These are phyloP conservation scores for Dipodomys spectabilis DNA, from an alignment of 2,113 vertebrate species.

Conservation along the genomic window DNA sequence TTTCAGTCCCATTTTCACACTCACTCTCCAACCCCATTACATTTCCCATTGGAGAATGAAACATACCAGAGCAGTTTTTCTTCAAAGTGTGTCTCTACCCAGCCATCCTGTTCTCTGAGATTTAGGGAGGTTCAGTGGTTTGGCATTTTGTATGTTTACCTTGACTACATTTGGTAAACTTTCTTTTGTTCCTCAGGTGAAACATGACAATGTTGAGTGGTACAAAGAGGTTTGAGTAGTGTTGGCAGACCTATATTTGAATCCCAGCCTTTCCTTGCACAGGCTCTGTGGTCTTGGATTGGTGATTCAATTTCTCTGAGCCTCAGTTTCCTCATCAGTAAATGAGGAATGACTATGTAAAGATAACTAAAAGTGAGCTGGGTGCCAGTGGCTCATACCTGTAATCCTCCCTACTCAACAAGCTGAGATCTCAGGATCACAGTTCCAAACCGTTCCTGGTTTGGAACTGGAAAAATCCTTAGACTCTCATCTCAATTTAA, in stretches of 20 bases:
- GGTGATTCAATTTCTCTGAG: background rate
- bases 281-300: background rate
- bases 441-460: too few relatives aligned
- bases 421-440: too few relatives aligned
- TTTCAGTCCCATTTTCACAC: background rate
- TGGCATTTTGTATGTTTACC: background rate
- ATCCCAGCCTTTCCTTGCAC: background rate
- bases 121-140: background rate
- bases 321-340: background rate
- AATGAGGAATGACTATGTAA: background rate
- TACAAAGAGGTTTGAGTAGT: background rate
- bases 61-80: background rate
- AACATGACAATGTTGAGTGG: background rate
- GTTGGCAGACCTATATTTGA: background rate
- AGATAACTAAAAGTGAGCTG: background rate
- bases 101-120: background rate
- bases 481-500: too few relatives aligned
- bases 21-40: rapidly evolving
- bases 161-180: background rate
- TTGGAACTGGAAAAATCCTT: too few relatives aligned
- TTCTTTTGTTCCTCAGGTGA: background rate
- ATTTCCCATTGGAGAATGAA: background rate
- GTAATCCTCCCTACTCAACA: too few relatives aligned
- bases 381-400: too few relatives aligned
- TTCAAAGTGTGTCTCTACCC: background rate